Base-by-base conservation (phyloP, 1,140 invertebrate species). In the Tetragnatha versicolor region DNA sequence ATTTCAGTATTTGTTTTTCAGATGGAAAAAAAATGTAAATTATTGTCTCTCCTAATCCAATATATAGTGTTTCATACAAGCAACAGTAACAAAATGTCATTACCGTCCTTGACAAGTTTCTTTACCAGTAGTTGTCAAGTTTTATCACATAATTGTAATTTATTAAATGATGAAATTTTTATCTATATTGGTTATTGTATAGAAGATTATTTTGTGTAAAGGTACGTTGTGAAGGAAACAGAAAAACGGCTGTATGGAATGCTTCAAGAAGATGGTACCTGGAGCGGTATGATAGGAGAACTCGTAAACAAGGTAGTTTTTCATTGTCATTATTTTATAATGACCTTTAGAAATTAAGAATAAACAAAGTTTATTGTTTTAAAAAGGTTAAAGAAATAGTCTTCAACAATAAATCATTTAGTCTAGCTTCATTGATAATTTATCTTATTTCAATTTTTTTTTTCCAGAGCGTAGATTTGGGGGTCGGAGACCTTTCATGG, bases 281-380 rank as follows among this genome's bases (percentile, higher is more conserved):
- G 83, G 83, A 79, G 79, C 37, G 83, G 83, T 10, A 81, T 84
- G 82, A 82, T 84, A 35, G 81, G 82, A 45, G 83, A 84, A 63
- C 79, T 83, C 0, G 61, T 42, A 5, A 73, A 61, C 27, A 69
- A 80, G 51, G 80, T 81, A 17, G 0, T 47, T 0, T 47, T 47
- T 12, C 1, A 4, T 6, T 3, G 45, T 47, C 22, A 12, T 7
- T 47, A 12, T 14, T 47, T 47, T n/a, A n/a, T 6, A 20, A 4
- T 12, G 7, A 6, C 17, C 9, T 49, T 49, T 6, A 20, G 47
- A 12, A 17, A n/a, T 49, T 20, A 49, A n/a, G n/a, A n/a, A n/a
- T 45, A 45, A 9, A 9, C 7, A 45, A 45, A 7, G 39, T 45
- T 45, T 45, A 45, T 9, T 45, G 7, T 7, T 45, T 45, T 45